Evolutionary conservation across 2,888 invertebrate genomes (phyloP), one percentile per base, ranked within the genome.

Genomic region (Myathropa florea): DNA sequence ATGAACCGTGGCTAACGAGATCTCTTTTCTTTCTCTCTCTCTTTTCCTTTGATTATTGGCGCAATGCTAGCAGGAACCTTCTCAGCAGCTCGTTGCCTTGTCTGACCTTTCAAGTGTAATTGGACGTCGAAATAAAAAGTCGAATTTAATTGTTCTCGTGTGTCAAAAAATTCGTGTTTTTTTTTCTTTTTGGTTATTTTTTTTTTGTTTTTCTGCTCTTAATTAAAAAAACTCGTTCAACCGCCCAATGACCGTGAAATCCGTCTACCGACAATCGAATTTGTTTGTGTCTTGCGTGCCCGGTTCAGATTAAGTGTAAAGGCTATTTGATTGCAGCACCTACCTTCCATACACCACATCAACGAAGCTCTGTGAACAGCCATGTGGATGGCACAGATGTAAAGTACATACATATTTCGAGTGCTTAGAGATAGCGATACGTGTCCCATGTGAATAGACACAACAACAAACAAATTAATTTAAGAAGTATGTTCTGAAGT

Each of bases 1-100:
- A 83, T 86, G 75, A 86, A 83, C 83, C 70, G 83, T 83, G 71
- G 39, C 78, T 83, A 75, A 71, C 64, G 73, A 83, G 64, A 73
- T 18, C 46, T 46, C 46, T n/a, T 46, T 46, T 46, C 33, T 6
- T 10, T 33, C 46, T 46, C 65, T 9, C 53, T 18, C 64, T 39
- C 46, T 21, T 26, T 4, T 68, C 61, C 28, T 33, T 60, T 46
- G 67, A 28, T 60, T 67, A 67, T 46, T 71, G 67, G 65, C 57
- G 61, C 21, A 82, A 64, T 65, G 33, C 68, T 53, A 57, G 57
- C 24, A 59, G 57, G 18, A 67, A 70, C 61, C 70, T 81, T 77
- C 61, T 53, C 10, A 60, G 46, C 67, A 55, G 68, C 76, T n/a
- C 28, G 65, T 28, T 23, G 46, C 46, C 46, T 65, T 67, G 68